These are phyloP conservation scores for Autographa gamma DNA, from an alignment of 2,888 invertebrate species.

Conservation along the genomic window DNA sequence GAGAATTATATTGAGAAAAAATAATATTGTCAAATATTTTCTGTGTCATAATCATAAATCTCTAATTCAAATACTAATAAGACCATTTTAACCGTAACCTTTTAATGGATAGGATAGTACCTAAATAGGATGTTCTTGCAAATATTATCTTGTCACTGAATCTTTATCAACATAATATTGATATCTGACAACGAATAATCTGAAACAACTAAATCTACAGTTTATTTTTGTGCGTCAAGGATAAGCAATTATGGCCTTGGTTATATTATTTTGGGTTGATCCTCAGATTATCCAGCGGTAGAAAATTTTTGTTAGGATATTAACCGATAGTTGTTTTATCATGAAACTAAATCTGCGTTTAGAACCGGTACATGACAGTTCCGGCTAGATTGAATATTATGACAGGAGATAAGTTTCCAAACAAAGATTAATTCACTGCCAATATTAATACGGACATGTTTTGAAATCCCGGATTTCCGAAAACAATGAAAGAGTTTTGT, in stretches of 20 bases:
- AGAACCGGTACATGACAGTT: not conserved
- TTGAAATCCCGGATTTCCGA: slow-evolving; percentile 17
- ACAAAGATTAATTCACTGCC: not conserved
- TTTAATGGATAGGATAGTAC: not conserved
- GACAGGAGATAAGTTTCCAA: not conserved
- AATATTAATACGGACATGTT: slow-evolving; percentile 4
- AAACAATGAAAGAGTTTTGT: slow-evolving; percentile 32
- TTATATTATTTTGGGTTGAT: not conserved
- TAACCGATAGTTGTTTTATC: not conserved
- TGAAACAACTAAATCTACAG: not conserved
- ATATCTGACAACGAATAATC: slow-evolving; percentile 2
- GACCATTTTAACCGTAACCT: not conserved
- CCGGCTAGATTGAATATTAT: not conserved
- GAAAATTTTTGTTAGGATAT: not conserved
- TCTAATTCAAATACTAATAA: too few relatives aligned
- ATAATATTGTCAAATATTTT: too few relatives aligned
- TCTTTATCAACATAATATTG: not conserved
- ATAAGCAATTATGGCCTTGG: not conserved
- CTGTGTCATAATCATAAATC: too few relatives aligned
- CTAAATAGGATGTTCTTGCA: not conserved
- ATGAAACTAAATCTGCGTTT: not conserved
- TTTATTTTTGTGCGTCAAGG: not conserved
- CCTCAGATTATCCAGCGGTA: not conserved
- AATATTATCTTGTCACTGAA: not conserved
- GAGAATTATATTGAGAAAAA: too few relatives aligned